Percentiles rank a stretch among this genome's conserved stretches.
Conservation (phyloP, 1,140 invertebrate genomes). For the Drosophila melanica region DNA sequence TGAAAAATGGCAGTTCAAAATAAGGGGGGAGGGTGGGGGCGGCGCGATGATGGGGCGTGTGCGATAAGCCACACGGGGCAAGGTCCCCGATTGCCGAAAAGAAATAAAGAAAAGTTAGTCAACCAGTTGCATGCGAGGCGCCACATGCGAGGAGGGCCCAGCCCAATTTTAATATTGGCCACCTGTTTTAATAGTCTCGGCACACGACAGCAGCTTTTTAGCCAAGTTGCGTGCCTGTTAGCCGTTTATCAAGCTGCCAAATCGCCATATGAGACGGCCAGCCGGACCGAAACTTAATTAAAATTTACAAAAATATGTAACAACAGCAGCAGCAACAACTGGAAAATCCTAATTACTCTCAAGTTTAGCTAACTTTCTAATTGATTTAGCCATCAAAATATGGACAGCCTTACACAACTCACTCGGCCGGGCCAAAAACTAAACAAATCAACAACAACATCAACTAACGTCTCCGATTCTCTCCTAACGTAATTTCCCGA, state of each 20-base stretch:
- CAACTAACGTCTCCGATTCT: not conserved
- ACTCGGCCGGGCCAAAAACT: too few relatives aligned
- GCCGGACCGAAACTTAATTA: constrained; percentile 59
- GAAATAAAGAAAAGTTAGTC: constrained; percentile 54
- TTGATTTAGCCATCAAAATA: constrained; percentile 64
- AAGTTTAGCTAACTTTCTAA: constrained; percentile 51
- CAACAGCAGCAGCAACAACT: constrained; percentile 11
- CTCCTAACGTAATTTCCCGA: not conserved
- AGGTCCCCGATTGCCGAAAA: not conserved
- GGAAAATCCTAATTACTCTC: constrained; percentile 45
- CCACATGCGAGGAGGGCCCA: not conserved
- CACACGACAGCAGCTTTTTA: constrained; percentile 68
- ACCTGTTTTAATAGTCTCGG: constrained; percentile 75
- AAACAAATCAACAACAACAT: not conserved
- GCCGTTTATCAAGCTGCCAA: constrained; percentile 65
- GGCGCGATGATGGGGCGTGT: constrained; percentile 26
- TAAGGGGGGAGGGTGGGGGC: not conserved
- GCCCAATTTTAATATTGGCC: constrained; percentile 50
- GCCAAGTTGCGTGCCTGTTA: constrained; percentile 63
- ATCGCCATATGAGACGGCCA: constrained; percentile 31
- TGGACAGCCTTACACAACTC: constrained; percentile 1
- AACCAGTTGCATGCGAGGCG: constrained; percentile 67
- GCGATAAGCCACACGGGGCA: constrained; percentile 18
- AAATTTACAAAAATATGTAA: constrained; percentile 55
- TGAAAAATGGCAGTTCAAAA: constrained; percentile 10